Evolutionary conservation across 2,113 vertebrate genomes (phyloP), one percentile per base, ranked within the genome.

Genomic region (Chaenogobius annularis): DNA sequence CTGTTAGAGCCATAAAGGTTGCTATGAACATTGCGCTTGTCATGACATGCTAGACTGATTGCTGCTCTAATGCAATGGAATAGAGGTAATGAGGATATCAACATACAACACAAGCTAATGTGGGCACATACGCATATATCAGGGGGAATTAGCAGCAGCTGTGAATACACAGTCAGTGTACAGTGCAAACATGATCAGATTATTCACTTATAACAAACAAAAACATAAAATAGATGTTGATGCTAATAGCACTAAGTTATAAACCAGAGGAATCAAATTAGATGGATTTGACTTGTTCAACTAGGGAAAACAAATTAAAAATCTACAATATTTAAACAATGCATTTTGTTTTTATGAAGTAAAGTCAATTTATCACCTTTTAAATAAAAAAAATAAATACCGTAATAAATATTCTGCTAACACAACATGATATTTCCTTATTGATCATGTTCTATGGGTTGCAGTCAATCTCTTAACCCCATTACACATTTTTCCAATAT

Each of bases 21-120:
- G 70, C 67, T 63, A 63, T 23, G 52, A 75, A 74, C 74, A 65
- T 43, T 76, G 66, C 22, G 75, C 81, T 82, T 37, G 66, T 56
- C 0, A 0, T 55, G 73, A 75, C 80, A 67, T 56, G 63, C 44
- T 62, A 81, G 79, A 80, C 72, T 70, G 35, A 79, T 73, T 40
- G 69, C 48, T 65, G 58, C 66, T 82, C 66, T 75, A 68, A 79
- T 72, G 65, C 64, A 69, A 8, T 22, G 66, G 46, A 77, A 68
- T 58, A 58, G 19, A 68, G 52, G 48, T 85, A 75, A 87, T 78
- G 59, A 80, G 72, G 54, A 72, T 66, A 74, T 85, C 80, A 76
- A 66, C 69, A 66, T 70, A 81, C 59, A 76, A 62, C 46, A 66
- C 31, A 31, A 35, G 68, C 13, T 59, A 37, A 74, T 59, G 66